Conservation (phyloP, 2,888 invertebrate species). For the Strigamia maritima region DNA sequence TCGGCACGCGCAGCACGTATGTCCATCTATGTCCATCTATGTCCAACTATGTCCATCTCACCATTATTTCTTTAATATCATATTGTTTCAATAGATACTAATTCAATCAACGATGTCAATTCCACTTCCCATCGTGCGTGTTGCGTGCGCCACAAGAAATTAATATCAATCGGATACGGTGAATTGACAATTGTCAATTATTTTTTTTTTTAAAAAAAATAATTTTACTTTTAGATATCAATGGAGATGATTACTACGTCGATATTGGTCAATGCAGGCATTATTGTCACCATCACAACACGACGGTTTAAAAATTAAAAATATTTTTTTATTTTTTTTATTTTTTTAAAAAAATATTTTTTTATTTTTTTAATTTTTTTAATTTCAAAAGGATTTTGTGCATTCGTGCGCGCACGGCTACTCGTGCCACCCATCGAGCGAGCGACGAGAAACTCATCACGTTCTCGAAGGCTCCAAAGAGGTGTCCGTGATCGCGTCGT, state of each 20-base stretch:
- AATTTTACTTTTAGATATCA: not conserved
- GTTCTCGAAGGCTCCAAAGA: conserved; percentile 52
- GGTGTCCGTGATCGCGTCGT: conserved; percentile 51
- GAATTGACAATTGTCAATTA: too few relatives aligned
- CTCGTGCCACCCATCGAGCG: conserved; percentile 50
- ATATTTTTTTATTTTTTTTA: not conserved
- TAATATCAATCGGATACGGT: too few relatives aligned
- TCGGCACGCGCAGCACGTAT: too few relatives aligned
- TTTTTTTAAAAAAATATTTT: not conserved
- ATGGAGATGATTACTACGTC: not conserved
- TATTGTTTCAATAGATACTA: too few relatives aligned
- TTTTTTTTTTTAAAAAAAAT: too few relatives aligned
- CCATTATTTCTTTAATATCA: too few relatives aligned
- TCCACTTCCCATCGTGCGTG: too few relatives aligned
- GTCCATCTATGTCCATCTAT: too few relatives aligned
- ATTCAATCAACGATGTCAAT: too few relatives aligned
- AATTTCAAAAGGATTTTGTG: not conserved
- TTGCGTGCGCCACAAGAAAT: too few relatives aligned
- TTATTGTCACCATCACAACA: not conserved
- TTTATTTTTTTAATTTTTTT: not conserved
- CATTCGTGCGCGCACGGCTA: conserved; percentile 40
- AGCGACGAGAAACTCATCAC: conserved; percentile 51
- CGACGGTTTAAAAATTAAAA: not conserved
- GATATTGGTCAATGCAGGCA: not conserved
- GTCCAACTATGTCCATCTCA: too few relatives aligned